These are phyloP conservation scores for Axea sp. DNA, from an alignment of 2,888 invertebrate species.

Conservation along the genomic window DNA sequence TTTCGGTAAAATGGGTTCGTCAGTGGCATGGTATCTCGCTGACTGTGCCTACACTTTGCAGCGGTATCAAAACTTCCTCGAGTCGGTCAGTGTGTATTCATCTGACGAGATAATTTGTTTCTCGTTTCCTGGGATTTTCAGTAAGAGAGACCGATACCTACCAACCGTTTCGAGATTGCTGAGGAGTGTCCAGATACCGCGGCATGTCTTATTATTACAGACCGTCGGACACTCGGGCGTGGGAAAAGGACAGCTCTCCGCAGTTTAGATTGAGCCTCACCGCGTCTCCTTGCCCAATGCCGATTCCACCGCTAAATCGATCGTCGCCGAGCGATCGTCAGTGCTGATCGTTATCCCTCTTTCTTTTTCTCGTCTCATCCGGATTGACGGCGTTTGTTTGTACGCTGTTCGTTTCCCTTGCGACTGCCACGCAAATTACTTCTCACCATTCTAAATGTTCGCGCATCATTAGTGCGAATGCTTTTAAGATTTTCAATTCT, in stretches of 20 bases:
- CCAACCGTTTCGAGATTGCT: constrained; percentile 59
- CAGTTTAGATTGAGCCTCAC: constrained; percentile 49
- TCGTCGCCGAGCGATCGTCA: constrained; percentile 48
- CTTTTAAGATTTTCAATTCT: constrained; percentile 18
- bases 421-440: constrained; percentile 57
- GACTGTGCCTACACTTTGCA: constrained; percentile 14
- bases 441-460: constrained; percentile 42
- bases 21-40: constrained; percentile 13
- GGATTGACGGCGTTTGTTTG: constrained; percentile 53
- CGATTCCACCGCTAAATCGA: constrained; percentile 46
- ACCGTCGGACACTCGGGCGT: constrained; percentile 63
- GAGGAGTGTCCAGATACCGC: constrained; percentile 63
- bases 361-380: constrained; percentile 52
- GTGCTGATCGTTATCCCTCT: constrained; percentile 58
- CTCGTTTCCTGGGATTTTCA: constrained; percentile 77
- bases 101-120: constrained; percentile 79
- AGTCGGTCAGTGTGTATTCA: constrained; percentile 67
- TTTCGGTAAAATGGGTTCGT: constrained; percentile 9
- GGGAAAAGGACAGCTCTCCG: constrained; percentile 64
- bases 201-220: constrained; percentile 71
- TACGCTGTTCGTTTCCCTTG: constrained; percentile 27
- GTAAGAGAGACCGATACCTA: constrained; percentile 52
- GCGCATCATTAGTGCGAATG: constrained; percentile 36
- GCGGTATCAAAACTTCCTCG: constrained; percentile 61
- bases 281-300: constrained; percentile 27